A percentile compares a stretch with the other conserved stretches of the same genome.
phyloP scores from a whole-genome alignment of 2,113 vertebrate genomes.

The Anthoscopus minutus region DNA sequence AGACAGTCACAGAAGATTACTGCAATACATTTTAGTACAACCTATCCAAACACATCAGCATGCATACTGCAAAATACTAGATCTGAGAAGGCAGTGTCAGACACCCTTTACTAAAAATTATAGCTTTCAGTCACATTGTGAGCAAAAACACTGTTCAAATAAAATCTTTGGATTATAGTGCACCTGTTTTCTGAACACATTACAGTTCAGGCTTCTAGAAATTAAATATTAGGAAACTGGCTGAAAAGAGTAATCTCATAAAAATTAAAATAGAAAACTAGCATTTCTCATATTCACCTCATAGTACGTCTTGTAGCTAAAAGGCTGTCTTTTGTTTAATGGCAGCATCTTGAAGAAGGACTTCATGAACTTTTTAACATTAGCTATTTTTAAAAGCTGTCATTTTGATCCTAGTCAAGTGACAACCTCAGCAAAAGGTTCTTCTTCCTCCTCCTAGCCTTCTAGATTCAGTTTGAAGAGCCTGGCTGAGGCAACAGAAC shows the following conservation, averaged over 20 bases:
- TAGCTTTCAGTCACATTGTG: neutral
- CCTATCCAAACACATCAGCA: conserved; percentile 17
- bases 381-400: conserved; percentile 5
- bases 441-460: neutral
- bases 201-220: neutral
- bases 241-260: neutral
- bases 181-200: neutral
- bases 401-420: neutral
- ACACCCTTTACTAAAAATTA: neutral
- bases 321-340: neutral
- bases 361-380: neutral
- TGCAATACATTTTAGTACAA: neutral
- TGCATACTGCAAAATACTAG: neutral
- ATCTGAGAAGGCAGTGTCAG: conserved; percentile 21
- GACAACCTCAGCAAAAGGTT: neutral
- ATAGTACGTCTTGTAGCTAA: neutral
- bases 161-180: neutral
- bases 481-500: neutral
- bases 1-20: neutral
- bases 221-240: neutral
- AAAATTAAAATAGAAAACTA: neutral
- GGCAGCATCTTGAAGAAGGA: neutral
- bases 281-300: neutral
- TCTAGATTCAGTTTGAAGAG: neutral
- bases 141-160: neutral